Conservation (phyloP, 37 sponge, comb jelly and placozoan species). For the Oopsacas minuta region DNA sequence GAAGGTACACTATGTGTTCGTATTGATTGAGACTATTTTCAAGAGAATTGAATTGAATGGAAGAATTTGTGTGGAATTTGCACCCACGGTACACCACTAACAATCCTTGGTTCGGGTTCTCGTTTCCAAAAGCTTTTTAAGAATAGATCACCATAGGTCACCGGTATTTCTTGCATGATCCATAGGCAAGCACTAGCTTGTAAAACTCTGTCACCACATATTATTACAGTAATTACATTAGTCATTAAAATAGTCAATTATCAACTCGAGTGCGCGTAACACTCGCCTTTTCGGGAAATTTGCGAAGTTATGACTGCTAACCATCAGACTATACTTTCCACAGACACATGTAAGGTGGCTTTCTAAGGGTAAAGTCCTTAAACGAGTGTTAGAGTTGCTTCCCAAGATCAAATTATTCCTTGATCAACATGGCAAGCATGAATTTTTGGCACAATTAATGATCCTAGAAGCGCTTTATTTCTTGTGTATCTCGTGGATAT, state of each 20-base stretch:
- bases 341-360: not conserved
- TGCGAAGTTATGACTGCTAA: not conserved
- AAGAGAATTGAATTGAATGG: constrained; percentile 13
- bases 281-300: constrained; percentile 11
- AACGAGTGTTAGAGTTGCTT: constrained; percentile 17
- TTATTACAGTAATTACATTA: constrained; percentile 2
- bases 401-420: constrained; percentile 17
- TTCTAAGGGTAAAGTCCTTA: constrained; percentile 19
- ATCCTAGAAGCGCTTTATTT: constrained; percentile 1
- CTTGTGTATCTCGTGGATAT: constrained; percentile 19
- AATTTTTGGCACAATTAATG: constrained; percentile 16
- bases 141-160: not conserved
- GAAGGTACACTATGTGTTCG: constrained; percentile 11
- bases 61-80: constrained; percentile 18
- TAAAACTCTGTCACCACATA: constrained; percentile 7
- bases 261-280: constrained; percentile 13
- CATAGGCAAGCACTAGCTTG: constrained; percentile 17
- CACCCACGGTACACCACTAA: not conserved
- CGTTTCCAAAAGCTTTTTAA: constrained; percentile 16
- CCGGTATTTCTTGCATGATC: not conserved
- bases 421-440: constrained; percentile 13
- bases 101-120: constrained; percentile 6
- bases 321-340: constrained; percentile 15
- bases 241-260: constrained; percentile 12
- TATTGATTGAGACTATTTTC: constrained; percentile 1